Conservation (phyloP, 2,113 vertebrate genomes). For the Anser brachyrhynchus region DNA sequence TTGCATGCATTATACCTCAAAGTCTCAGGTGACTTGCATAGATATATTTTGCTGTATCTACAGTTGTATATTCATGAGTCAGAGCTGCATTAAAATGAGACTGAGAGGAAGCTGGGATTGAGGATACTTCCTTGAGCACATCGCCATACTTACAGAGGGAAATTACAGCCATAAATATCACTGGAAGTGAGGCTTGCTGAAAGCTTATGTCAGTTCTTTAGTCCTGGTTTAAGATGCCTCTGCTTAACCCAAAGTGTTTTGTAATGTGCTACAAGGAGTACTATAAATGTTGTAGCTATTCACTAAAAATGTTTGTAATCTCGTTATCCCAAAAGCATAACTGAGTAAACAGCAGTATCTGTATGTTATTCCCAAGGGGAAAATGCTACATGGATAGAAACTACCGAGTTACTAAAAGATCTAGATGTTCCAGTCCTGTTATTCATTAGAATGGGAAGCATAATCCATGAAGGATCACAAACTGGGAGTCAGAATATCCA, state of each 20-base stretch:
- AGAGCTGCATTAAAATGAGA: neutral
- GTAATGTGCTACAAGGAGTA: neutral
- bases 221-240: neutral
- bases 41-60: neutral
- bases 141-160: neutral
- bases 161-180: neutral
- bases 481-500: neutral
- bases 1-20: neutral
- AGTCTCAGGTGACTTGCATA: neutral
- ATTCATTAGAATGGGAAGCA: neutral
- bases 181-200: neutral
- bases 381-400: neutral
- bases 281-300: neutral
- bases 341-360: neutral
- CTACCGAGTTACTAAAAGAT: neutral
- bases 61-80: neutral
- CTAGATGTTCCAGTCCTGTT: neutral
- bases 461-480: neutral
- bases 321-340: rapidly evolving
- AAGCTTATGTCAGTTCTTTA: neutral
- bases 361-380: neutral
- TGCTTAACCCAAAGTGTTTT: neutral
- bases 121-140: neutral
- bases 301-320: neutral
- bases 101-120: neutral